Evolutionary conservation across 2,113 vertebrate species (phyloP), one percentile per base, ranked within the genome.

Genomic region (Prionailurus bengalensis): DNA sequence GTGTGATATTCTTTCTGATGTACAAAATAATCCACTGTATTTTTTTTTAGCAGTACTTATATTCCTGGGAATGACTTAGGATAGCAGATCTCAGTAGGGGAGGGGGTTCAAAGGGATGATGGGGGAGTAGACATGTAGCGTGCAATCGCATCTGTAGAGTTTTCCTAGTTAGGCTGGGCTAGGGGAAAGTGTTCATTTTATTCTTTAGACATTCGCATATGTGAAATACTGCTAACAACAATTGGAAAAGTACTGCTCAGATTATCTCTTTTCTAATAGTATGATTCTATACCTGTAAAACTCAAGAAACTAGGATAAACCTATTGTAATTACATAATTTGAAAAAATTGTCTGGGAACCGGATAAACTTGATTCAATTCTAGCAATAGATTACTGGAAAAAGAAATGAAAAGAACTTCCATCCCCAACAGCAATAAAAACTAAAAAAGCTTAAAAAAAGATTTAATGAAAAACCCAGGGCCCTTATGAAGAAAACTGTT

Each of bases 101-200:
- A 58, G 9, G 11, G 70, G 15, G 0, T 4, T 4, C 39, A 25
- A 61, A 6, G 27, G 19, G 10, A 3, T 58, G 3, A 4, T 17
- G 2, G 25, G 27, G 6, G 5, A 7, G n/a, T 2, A 12, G 13
- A 14, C 5, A 1, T 2, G 13, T 10, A 1, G 31, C 4, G 16
- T 19, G 31, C 51, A n/a, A 1, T 16, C 73, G 48, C 29, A n/a
- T 29, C 33, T 33, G 23, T 33, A 21, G 45, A 36, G 4, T 17
- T 73, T 91, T 21, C 5, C 33, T 33, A 0, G 2, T 63, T 31
- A 7, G 25, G 23, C 81, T 19, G 73, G 83, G 2, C 9, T 45
- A 21, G 11, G 15, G 31, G 73, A 45, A 36, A 29, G 12, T 19
- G 16, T 36, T 80, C 65, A 19, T 31, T 25, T 45, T 53, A 42